A percentile compares a stretch with the other conserved stretches of the same genome.
These are phyloP conservation scores for Aegotheles bennettii DNA, from an alignment of 2,113 vertebrate species.

Conservation along the genomic window DNA sequence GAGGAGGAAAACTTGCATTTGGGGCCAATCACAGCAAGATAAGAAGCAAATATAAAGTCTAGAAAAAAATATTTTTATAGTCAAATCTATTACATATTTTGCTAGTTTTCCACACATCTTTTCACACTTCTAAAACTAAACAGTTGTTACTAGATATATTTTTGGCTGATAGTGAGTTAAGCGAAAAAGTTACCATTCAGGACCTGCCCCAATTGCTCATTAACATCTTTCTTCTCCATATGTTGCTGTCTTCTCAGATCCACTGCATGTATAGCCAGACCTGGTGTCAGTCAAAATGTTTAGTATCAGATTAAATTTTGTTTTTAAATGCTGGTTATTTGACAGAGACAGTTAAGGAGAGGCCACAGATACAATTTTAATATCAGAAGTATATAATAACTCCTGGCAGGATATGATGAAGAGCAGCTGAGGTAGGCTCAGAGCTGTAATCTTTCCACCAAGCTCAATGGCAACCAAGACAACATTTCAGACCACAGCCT, in stretches of 20 bases:
- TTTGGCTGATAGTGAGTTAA: background rate
- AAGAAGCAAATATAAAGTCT: background rate
- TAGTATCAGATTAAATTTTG: background rate
- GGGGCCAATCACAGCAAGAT: background rate
- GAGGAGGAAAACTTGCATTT: background rate
- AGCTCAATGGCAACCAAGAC: background rate
- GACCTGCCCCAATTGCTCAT: background rate
- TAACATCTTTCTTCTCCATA: background rate
- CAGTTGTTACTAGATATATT: background rate
- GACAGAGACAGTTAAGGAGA: background rate
- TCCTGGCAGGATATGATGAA: background rate
- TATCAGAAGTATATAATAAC: background rate
- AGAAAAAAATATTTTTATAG: background rate
- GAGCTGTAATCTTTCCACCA: background rate
- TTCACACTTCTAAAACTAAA: background rate
- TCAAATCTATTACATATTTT: background rate
- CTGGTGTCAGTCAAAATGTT: background rate
- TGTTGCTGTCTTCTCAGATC: background rate
- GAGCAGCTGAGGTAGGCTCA: background rate
- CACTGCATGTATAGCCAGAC: background rate
- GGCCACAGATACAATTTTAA: background rate
- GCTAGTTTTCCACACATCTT: background rate
- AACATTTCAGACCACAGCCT: background rate
- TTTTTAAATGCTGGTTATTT: background rate
- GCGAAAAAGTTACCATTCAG: background rate